Percentiles rank a stretch among this genome's conserved stretches.
Conservation (phyloP, 2,888 invertebrate genomes). For the Apocheima hispidaria region DNA sequence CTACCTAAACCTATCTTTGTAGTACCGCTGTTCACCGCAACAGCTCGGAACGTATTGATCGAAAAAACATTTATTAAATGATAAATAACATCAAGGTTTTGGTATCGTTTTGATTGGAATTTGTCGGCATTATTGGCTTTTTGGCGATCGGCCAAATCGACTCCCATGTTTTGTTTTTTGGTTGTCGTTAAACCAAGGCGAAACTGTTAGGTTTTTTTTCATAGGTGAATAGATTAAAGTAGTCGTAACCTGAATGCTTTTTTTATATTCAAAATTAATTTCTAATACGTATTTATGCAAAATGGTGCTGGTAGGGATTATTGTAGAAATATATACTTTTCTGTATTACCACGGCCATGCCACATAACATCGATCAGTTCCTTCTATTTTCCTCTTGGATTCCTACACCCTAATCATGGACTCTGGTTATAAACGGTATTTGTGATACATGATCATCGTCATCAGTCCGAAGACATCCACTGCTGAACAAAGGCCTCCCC, state of each 20-base stretch:
- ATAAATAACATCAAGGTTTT: conserved; percentile 21
- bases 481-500: no score
- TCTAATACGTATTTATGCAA: neutral
- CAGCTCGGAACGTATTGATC: conserved; percentile 3
- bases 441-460: no score
- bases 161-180: conserved; percentile 28
- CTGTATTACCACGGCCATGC: neutral
- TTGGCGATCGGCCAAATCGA: conserved; percentile 35
- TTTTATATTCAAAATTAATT: conserved; percentile 3
- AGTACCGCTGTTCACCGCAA: neutral
- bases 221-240: conserved; percentile 30
- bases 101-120: conserved; percentile 32
- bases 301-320: neutral
- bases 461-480: no score
- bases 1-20: no score
- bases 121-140: conserved; percentile 32
- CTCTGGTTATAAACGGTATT: no score
- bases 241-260: conserved; percentile 37
- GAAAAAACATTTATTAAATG: conserved; percentile 29
- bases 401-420: no score
- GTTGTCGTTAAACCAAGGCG: conserved; percentile 25
- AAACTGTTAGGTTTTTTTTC: conserved; percentile 27
- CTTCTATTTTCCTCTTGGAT: no score
- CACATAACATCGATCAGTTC: neutral
- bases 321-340: neutral